A percentile compares a stretch with the other conserved stretches of the same genome.
Conservation (phyloP, 1,140 invertebrate species). For the Drosophila nebulosa region DNA sequence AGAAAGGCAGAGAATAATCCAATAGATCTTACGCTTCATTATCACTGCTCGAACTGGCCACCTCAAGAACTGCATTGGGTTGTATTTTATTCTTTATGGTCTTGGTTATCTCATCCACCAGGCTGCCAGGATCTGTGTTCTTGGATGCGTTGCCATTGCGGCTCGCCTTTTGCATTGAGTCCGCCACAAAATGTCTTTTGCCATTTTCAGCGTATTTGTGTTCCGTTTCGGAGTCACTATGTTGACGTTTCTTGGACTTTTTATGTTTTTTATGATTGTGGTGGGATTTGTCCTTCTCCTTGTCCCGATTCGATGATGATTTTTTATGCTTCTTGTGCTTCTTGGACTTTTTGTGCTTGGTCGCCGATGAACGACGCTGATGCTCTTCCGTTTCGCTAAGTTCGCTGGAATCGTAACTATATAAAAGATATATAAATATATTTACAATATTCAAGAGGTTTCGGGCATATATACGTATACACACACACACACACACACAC, state of each 20-base stretch:
- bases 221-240: slow-evolving; percentile 41
- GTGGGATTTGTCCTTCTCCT: slow-evolving; percentile 57
- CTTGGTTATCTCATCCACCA: slow-evolving; percentile 74
- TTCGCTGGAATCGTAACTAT: slow-evolving; percentile 63
- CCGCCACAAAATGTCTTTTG: slow-evolving; percentile 74
- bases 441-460: neutral
- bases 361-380: slow-evolving; percentile 2
- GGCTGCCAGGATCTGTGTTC: slow-evolving; percentile 71
- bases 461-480: slow-evolving; percentile 31
- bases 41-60: slow-evolving; percentile 86
- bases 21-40: slow-evolving; percentile 81
- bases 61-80: slow-evolving; percentile 83
- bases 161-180: slow-evolving; percentile 68
- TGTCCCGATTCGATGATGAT: slow-evolving; percentile 34
- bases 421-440: neutral
- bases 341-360: slow-evolving; percentile 81
- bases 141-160: slow-evolving; percentile 69
- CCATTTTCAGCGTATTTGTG: neutral
- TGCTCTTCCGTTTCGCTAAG: slow-evolving; percentile 62
- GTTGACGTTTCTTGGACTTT: slow-evolving; percentile 61
- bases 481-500: slow-evolving; percentile 19
- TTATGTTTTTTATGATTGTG: slow-evolving; percentile 61
- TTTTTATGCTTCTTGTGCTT: slow-evolving; percentile 83
- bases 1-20: neutral
- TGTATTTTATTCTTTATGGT: slow-evolving; percentile 75